Percentiles rank a stretch among this genome's conserved stretches.
These are phyloP conservation scores for Apodemus agrarius DNA, from an alignment of 2,797 vertebrate genomes.

Conservation along the genomic window DNA sequence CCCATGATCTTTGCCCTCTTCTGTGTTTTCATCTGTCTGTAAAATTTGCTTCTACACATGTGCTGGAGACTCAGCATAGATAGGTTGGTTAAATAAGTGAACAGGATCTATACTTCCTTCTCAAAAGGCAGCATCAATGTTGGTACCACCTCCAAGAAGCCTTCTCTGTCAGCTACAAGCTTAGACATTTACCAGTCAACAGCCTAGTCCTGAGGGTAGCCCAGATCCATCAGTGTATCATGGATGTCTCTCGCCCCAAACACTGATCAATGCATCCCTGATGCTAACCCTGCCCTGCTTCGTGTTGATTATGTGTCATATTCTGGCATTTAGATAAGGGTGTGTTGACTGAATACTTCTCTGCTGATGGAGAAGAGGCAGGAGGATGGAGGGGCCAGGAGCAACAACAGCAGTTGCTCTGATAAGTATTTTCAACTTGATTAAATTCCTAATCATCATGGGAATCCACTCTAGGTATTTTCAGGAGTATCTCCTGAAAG, in stretches of 20 bases:
- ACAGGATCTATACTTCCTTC: too few species aligned
- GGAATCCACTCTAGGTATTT: not conserved
- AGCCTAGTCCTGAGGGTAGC: not conserved
- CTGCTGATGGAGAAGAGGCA: not conserved
- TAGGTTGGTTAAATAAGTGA: not conserved
- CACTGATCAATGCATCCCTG: not conserved
- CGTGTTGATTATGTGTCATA: too few species aligned
- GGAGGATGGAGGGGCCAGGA: not conserved
- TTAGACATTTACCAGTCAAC: not conserved
- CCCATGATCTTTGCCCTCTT: not conserved
- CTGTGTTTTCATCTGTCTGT: not conserved
- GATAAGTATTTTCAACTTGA: not conserved
- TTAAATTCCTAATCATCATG: not conserved
- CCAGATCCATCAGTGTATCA: fast-evolving
- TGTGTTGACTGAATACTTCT: not conserved
- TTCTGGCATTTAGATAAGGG: not conserved
- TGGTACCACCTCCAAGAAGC: not conserved
- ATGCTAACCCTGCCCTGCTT: not conserved
- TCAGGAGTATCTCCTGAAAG: not conserved
- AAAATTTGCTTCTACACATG: not conserved
- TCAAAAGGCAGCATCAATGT: not conserved
- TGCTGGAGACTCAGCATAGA: not conserved
- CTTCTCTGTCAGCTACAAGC: not conserved
- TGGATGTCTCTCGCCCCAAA: not conserved
- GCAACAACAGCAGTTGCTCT: not conserved